Base-by-base conservation (phyloP, 2,888 invertebrate genomes). In the Bellardia bayeri region DNA sequence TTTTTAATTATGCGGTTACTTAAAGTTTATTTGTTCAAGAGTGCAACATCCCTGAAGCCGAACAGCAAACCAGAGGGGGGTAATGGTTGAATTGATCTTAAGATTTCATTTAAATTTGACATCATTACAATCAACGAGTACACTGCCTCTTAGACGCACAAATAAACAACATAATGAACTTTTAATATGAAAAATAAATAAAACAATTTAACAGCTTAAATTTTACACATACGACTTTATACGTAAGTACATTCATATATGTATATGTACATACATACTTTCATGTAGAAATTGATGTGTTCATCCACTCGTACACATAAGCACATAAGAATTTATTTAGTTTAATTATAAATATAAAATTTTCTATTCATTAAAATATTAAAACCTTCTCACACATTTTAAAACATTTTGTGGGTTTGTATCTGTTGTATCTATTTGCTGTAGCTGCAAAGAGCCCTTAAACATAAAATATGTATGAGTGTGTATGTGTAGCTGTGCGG, bases 1-100 rank as follows among this genome's bases (percentile, higher is more conserved):
- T 56, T 87, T 87, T 87, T 87, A 87, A 87, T 87, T 87, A 87
- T 82, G 85, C 85, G 74, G 79, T 85, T 82, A 79, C 78, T 87
- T 69, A 81, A 85, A 85, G 85, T 81, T 66, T 81, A 82, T 74
- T 85, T 82, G 54, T 56, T 80, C 68, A 69, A 61, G 74, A 82
- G 69, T 75, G 56, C 82, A 82, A 3, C 56, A 81, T 1, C 33
- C 2, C 30, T 5, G 11, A 33, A 56, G 4, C 23, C 11, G 16
- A 13, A 49, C 16, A 72, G n/a, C 16, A 14, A 40, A 72, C 9
- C n/a, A 66, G 16, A 33, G 75, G 40, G 63, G 75, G 61, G 75
- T 49, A 63, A 75, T 81, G 85, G 75, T 69, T 81, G 80, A 87
- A 85, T 79, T 87, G 85, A 85, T 87, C 87, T 87, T 85, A 66